Evolutionary conservation across 1,140 invertebrate species (phyloP).

Genomic region (Drosophila funebris): DNA sequence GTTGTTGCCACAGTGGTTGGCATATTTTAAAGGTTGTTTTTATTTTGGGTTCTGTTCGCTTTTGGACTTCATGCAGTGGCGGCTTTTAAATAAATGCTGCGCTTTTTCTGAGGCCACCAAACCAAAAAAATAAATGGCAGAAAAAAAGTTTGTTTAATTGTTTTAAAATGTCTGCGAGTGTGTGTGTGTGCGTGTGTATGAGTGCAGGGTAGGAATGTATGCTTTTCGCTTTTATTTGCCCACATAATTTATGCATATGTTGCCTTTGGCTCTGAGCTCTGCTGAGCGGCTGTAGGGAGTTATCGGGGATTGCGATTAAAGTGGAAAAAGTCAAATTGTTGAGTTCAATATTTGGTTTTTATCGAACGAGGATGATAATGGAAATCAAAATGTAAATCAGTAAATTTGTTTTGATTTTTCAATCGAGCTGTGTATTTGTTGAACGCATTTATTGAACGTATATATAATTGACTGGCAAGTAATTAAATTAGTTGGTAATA

Average conservation of each 20-base stretch:
- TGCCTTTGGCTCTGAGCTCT: conserved; percentile 33
- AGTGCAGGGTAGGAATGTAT: neutral
- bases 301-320: conserved; percentile 25
- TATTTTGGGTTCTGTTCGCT: neutral
- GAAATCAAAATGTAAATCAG: neutral
- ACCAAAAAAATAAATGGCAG: neutral
- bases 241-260: conserved; percentile 44
- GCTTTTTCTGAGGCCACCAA: conserved; percentile 29
- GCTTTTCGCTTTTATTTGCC: conserved; percentile 27
- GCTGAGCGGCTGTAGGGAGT: neutral
- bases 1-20: conserved; percentile 7
- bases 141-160: conserved; percentile 47
- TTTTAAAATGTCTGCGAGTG: conserved; percentile 45
- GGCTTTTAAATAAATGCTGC: conserved; percentile 46
- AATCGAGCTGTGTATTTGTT: neutral
- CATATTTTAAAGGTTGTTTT: conserved; percentile 29
- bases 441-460: too few species aligned
- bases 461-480: too few species aligned
- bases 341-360: conserved; percentile 6
- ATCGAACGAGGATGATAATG: neutral
- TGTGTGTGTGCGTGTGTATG: neutral
- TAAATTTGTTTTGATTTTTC: neutral
- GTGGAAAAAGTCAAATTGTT: conserved; percentile 41
- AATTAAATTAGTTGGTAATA: too few species aligned
- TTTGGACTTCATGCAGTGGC: conserved; percentile 15